Base-by-base conservation (phyloP, 2,113 vertebrate genomes). In the Solenodon paradoxus region DNA sequence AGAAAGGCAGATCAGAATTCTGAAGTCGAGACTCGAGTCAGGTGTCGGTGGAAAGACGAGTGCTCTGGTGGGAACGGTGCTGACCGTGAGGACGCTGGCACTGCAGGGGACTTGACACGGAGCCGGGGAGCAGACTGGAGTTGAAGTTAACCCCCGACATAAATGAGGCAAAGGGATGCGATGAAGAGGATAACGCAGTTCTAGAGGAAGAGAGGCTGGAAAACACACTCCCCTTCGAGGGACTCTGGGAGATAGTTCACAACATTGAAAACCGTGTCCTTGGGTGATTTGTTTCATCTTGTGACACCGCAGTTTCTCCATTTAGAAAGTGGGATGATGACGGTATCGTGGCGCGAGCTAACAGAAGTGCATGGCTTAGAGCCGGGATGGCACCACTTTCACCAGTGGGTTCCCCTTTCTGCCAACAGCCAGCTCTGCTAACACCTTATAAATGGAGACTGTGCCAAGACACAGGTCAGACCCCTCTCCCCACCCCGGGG, bases 61-160 rank as follows among this genome's bases (percentile, higher is more conserved):
- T n/a, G n/a, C n/a, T n/a, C n/a, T n/a, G n/a, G n/a, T n/a, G n/a
- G 74, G 38, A 0, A 35, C 0, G 11, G 47, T 59, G 81, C 30
- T 0, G 64, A 42, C 20, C 3, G 0, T 0, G 71, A 30, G 49
- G 3, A 9, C 1, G 32, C 0, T 3, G 51, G 3, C 3, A 0
- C 26, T 1, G 1, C 1, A 17, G 42, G 64, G 26, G 0, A 9
- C 49, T 51, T n/a, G 6, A 13, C 0, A 1, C 0, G 9, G 4
- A 15, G 69, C 24, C 20, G 22, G 63, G 64, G 16, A 0, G 32
- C 17, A 0, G 1, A 51, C 0, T 0, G 45, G 28, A 47, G 89
- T 47, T 3, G 7, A 7, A 32, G 32, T 2, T 2, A 1, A 3
- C 0, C 26, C 0, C 0, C 0, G 26, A 35, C 12, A 10, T 0